Percentiles rank a stretch among this genome's conserved stretches.
Conservation (phyloP, 2,797 vertebrate species). For the Calcarius lapponicus region DNA sequence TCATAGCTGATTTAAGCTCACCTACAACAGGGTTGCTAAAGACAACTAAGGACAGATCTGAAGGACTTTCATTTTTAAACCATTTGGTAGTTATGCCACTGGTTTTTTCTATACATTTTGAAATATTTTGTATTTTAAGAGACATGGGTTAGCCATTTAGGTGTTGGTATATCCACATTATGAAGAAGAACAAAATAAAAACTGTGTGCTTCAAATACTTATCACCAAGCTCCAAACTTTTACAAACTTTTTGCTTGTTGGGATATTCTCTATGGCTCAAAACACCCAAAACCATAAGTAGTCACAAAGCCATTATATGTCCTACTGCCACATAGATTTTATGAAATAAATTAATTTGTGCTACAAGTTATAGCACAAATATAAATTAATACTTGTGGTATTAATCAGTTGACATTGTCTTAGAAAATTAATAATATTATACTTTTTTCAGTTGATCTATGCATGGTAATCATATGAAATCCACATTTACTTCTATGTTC, state of each 20-base stretch:
- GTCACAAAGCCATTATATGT: not conserved
- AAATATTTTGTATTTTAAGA: not conserved
- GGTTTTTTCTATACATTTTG: not conserved
- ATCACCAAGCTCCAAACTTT: not conserved
- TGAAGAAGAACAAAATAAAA: not conserved
- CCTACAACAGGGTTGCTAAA: not conserved
- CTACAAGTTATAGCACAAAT: not conserved
- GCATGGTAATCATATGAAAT: not conserved
- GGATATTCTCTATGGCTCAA: not conserved
- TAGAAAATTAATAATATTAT: not conserved
- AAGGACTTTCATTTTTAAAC: not conserved
- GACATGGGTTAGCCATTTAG: not conserved
- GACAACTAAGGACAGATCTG: not conserved
- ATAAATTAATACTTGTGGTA: not conserved
- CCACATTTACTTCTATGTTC: not conserved
- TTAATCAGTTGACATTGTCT: not conserved
- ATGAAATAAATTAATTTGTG: not conserved
- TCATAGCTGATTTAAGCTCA: not conserved
- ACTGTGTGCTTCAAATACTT: not conserved
- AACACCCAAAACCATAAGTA: not conserved
- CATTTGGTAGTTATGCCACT: not conserved
- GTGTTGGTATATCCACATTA: not conserved
- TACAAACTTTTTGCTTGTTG: not conserved
- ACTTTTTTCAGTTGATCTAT: not conserved
- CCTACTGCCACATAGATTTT: not conserved